Percentiles rank a stretch among this genome's conserved stretches.
phyloP scores from a whole-genome alignment of 2,113 vertebrate species.

The Gobiocypris rarus region DNA sequence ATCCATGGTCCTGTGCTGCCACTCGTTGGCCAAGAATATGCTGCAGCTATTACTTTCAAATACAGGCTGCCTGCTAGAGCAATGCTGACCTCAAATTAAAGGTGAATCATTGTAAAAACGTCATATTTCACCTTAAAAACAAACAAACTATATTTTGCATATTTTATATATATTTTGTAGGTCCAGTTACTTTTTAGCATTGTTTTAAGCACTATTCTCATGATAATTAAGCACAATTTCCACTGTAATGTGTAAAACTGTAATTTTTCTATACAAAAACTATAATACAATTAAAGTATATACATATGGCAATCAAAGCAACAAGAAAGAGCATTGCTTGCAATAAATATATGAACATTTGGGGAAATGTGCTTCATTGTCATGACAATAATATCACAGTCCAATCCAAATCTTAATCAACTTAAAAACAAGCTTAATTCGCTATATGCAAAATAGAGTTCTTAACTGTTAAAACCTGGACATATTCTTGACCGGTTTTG shows the following conservation, averaged over 20 bases:
- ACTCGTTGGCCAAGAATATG: constrained; percentile 28
- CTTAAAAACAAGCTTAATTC: background rate
- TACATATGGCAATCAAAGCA: background rate
- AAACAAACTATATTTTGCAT: background rate
- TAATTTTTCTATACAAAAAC: too few relatives aligned
- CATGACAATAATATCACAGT: background rate
- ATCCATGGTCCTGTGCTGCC: constrained; percentile 41
- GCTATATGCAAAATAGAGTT: background rate
- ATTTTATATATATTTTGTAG: background rate
- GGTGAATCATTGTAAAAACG: background rate
- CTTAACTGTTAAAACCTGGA: background rate
- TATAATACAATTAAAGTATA: too few relatives aligned
- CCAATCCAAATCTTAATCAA: background rate
- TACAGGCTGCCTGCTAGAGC: background rate
- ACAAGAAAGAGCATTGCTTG: background rate
- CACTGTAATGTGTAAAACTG: background rate
- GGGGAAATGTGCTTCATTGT: background rate
- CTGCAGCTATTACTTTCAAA: constrained; percentile 2
- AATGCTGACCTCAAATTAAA: background rate
- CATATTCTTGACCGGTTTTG: background rate
- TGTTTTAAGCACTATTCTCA: background rate
- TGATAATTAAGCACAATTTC: background rate
- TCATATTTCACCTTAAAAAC: background rate
- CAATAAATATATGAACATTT: background rate
- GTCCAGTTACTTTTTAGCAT: background rate